Base-by-base conservation (phyloP, 2,797 vertebrate species). In the Cygnus olor region DNA sequence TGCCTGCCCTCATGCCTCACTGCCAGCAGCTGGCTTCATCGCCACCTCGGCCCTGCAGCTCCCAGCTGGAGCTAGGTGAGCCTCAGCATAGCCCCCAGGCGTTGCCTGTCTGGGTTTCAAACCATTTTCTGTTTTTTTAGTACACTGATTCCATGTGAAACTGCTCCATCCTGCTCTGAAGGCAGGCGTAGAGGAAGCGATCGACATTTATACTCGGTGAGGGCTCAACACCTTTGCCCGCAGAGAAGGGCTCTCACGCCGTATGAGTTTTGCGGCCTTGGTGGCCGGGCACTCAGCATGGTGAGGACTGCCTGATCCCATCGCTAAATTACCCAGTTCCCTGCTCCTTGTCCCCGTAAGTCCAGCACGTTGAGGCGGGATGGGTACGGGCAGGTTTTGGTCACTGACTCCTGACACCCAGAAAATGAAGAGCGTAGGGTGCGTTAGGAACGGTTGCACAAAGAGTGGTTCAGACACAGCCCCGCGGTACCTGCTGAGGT, bases 241-340 rank as follows among this genome's bases (percentile, higher is more conserved):
- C 73, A 88, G 73, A 10, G 28, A 17, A 66, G 13, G 19, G 36
- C 71, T 92, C 74, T 53, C 40, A 8, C 25, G 71, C 14, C 49
- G 56, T 49, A 44, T 3, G 30, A 19, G 56, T 60, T 80, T 76
- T 93, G 76, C 72, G 42, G 61, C 30, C 18, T 8, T 68, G 17
- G 1, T 34, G 54, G 24, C 40, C 66, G 7, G 25, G 30, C 40
- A 20, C 79, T 74, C 1, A 2, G 88, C 89, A 38, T 95, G 86
- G 65, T 79, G 91, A 91, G 94, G 89, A 53, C 74, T 97, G 94
- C 86, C 82, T 93, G 89, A 91, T 81, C 84, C 34, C 24, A 66
- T 14, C n/a, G 80, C 92, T 79, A 74, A 80, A 58, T 92, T 95
- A 54, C 89, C 80, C 94, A 92, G 74, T 87, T 80, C 44, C 3